phyloP scores from a whole-genome alignment of 2,888 invertebrate species.

The Morpho achilles region DNA sequence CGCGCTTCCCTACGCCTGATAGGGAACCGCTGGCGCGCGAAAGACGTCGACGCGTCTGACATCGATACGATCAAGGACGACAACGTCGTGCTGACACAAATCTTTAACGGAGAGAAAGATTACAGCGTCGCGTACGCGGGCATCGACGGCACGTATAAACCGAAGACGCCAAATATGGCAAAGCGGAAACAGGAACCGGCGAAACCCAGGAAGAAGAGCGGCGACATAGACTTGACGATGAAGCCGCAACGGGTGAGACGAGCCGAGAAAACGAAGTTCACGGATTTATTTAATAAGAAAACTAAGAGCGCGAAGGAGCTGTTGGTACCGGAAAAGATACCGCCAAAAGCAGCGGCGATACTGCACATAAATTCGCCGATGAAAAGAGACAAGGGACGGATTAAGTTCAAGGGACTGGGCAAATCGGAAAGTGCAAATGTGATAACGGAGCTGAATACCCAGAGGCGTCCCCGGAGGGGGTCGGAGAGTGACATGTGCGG shows the following conservation, averaged over 20 bases:
- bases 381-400: conserved; percentile 47
- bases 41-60: conserved; percentile 57
- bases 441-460: conserved; percentile 48
- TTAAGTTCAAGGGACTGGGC: conserved; percentile 58
- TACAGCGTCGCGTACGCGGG: conserved; percentile 65
- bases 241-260: conserved; percentile 61
- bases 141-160: conserved; percentile 68
- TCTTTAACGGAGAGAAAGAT: conserved; percentile 64
- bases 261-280: conserved; percentile 66
- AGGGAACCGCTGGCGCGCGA: conserved; percentile 79
- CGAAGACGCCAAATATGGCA: conserved; percentile 69
- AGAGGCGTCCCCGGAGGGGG: conserved; percentile 58
- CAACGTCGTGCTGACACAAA: conserved; percentile 55
- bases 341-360: conserved; percentile 81
- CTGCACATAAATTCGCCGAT: conserved; percentile 77
- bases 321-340: conserved; percentile 71
- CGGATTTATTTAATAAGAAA: conserved; percentile 71
- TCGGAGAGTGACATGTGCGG: conserved; percentile 68
- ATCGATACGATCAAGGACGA: conserved; percentile 56
- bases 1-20: conserved; percentile 84
- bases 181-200: conserved; percentile 56
- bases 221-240: conserved; percentile 63
- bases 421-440: conserved; percentile 66
- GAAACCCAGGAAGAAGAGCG: conserved; percentile 60
- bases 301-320: conserved; percentile 70